A percentile compares a stretch with the other conserved stretches of the same genome.
Conservation (phyloP, 2,888 invertebrate species). For the Hirudinaria manillensis region DNA sequence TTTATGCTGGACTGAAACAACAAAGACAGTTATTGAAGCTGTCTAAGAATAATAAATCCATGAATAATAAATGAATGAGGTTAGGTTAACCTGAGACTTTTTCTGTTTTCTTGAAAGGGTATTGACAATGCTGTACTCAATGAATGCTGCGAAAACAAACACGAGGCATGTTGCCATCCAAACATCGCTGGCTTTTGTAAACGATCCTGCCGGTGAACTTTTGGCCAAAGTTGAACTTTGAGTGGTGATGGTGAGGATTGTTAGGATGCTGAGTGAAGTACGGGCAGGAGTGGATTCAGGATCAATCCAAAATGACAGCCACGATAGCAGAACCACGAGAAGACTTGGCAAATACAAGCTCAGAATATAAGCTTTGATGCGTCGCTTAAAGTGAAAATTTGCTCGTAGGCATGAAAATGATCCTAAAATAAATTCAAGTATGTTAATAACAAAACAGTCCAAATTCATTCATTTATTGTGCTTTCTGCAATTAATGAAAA, state of each 20-base stretch:
- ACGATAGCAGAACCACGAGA: conserved; percentile 41
- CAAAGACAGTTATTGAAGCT: background rate
- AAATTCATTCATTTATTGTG: no score
- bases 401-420: conserved; percentile 40
- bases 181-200: conserved; percentile 34
- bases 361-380: conserved; percentile 39
- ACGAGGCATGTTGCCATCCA: conserved; percentile 37
- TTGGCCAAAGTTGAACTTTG: conserved; percentile 33
- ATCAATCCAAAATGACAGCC: conserved; percentile 44
- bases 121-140: conserved; percentile 37
- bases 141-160: conserved; percentile 35
- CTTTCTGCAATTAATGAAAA: no score
- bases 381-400: conserved; percentile 39
- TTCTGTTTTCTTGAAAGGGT: conserved; percentile 28
- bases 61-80: background rate
- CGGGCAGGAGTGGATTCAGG: conserved; percentile 42
- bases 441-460: no score
- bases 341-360: conserved; percentile 41
- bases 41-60: background rate
- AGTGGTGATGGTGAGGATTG: conserved; percentile 40
- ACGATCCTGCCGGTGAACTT: conserved; percentile 31
- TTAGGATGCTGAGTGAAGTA: conserved; percentile 41
- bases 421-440: conserved; percentile 33
- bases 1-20: background rate
- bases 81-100: conserved; percentile 5